Conservation (phyloP, 2,797 vertebrate genomes). For the Lagocephalus sceleratus region DNA sequence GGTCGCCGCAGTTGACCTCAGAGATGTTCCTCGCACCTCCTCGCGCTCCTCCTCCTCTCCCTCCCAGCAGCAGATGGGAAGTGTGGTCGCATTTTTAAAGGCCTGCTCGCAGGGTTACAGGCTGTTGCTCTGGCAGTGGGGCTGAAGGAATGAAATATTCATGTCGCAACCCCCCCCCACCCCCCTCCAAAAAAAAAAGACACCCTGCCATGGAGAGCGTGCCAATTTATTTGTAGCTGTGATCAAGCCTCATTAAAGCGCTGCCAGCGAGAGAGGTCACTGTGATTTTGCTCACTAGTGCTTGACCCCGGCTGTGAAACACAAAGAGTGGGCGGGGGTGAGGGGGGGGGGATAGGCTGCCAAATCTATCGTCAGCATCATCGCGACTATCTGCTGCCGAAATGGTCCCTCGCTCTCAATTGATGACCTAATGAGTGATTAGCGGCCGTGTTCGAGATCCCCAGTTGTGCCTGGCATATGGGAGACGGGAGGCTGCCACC, state of each 20-base stretch:
- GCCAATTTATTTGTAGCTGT: constrained; percentile 78
- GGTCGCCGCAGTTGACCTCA: constrained; percentile 71
- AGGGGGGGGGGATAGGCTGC: too few species aligned
- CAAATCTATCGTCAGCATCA: constrained; percentile 8
- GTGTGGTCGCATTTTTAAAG: constrained; percentile 68
- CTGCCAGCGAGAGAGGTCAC: constrained; percentile 77
- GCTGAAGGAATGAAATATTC: constrained; percentile 84
- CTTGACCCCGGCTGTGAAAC: constrained; percentile 52
- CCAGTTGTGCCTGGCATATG: constrained; percentile 69
- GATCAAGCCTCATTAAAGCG: constrained; percentile 79
- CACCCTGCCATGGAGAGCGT: constrained; percentile 78
- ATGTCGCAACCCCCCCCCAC: constrained; percentile 47
- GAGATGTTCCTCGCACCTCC: constrained; percentile 76
- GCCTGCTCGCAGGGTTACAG: constrained; percentile 74
- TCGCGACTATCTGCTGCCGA: constrained; percentile 3
- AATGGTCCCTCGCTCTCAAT: constrained; percentile 40
- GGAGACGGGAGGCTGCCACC: constrained; percentile 67
- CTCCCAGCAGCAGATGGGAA: constrained; percentile 80
- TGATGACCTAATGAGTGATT: constrained; percentile 73
- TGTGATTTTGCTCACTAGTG: constrained; percentile 75
- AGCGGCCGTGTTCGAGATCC: constrained; percentile 48
- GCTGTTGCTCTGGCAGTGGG: constrained; percentile 80
- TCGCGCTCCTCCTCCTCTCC: constrained; percentile 51
- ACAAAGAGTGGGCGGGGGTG: not conserved
- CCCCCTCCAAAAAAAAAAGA: constrained; percentile 39